Evolutionary conservation across 2,113 vertebrate genomes (phyloP), one percentile per base, ranked within the genome.

Genomic region (Gasterosteus nipponicus): DNA sequence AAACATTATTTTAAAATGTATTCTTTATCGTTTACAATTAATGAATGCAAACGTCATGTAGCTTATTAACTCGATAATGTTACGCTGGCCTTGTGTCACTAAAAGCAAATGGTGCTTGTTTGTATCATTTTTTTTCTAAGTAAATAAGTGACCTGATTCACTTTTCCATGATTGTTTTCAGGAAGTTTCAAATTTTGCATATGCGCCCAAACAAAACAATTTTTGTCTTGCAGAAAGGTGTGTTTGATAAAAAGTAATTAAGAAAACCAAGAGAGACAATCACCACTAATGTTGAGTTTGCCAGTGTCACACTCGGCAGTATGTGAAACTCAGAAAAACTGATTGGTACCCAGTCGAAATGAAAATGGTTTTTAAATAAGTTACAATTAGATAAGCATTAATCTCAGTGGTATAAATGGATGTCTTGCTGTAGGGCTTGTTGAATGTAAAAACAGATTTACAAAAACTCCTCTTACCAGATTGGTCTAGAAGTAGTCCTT

Each of bases 281-380:
- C 80, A 60, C 44, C 62, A 73, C 79, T 73, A 71, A 77, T 82
- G 81, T 78, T 38, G 59, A 78, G 84, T 85, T 80, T 89, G 78
- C 89, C 82, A 44, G 73, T 67, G 85, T 85, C 80, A 77, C 64
- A 72, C 83, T 83, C 60, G 73, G 38, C 58, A 81, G 64, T 83
- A 81, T 85, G 83, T 82, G 86, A 80, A 91, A 89, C 86, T 75
- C 88, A 58, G 89, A 92, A 83, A 93, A 93, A 93, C 90, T 92
- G 94, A 95, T 94, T 94, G 93, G 92, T 93, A 94, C 90, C 92
- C 92, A 93, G 92, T 94, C 79, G 80, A 90, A 94, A 94, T 91
- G 93, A 92, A 94, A 95, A 95, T 95, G 93, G 93, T 94, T 95
- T 95, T 95, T 94, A 95, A 95, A 95, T 95, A 94, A 95, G 94